Base-by-base conservation (phyloP, 2,113 vertebrate species). In the Oceanodroma tethys region DNA sequence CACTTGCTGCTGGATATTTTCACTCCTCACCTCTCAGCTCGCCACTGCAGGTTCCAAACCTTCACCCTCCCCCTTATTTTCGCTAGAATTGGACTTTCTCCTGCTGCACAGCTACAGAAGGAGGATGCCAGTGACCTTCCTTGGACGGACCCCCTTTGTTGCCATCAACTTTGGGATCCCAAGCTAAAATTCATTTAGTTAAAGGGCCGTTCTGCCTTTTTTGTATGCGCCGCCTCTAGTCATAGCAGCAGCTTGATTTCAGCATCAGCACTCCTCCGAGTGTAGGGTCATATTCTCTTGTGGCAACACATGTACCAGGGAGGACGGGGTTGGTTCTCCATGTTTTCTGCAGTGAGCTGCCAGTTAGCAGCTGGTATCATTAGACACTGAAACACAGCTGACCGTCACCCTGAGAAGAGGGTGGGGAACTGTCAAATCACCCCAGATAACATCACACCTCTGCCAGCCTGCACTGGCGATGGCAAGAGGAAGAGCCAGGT, bases 131-230 rank as follows among this genome's bases (percentile, higher is more conserved):
- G 42, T 30, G 45, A 53, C 9, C 20, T 65, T 38, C 13, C 50
- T 48, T 7, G 3, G 30, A 3, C 1, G 0, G 19, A 2, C 13
- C 18, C 2, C 3, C 56, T 45, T 45, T 29, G 8, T 2, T 29
- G 52, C 43, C 38, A 7, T 45, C 38, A 5, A 1, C 10, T 22
- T 23, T 5, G 27, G 47, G 32, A 59, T 86, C 20, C 45, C 32
- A 48, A 11, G 1, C 25, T 45, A 10, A 70, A 70, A 20, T 27
- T 43, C 18, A 21, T 29, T 27, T 26, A 38, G 9, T 21, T 47
- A 4, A 32, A 55, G 6, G 32, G 19, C 7, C 15, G 2, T 89
- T 43, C 50, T 50, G 66, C n/a, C 27, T 58, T 20, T 26, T 32
- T 62, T 47, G 7, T 13, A 21, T 3, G 2, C 1, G 0, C 15